These are phyloP conservation scores for Prosopocoilus inquinatus DNA, from an alignment of 2,888 invertebrate genomes.

Conservation along the genomic window DNA sequence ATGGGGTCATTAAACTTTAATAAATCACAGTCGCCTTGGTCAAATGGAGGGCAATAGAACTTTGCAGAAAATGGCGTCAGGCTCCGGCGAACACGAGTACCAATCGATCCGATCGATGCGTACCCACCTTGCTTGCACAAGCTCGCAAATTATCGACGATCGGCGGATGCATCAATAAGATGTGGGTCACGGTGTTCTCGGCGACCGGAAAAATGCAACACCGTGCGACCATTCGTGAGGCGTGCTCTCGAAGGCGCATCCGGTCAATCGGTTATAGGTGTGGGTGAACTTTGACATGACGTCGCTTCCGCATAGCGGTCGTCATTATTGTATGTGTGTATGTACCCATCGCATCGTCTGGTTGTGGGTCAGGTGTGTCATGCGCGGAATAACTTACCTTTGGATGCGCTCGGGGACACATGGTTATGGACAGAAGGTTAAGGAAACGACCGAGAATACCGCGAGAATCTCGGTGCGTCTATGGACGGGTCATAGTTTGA, in stretches of 20 bases:
- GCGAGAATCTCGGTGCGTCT: too few species aligned
- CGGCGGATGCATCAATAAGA: not conserved
- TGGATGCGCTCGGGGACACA: not conserved
- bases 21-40: slow-evolving; percentile 13
- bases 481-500: too few species aligned
- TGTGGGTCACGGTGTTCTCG: slow-evolving; percentile 14
- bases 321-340: slow-evolving; percentile 14
- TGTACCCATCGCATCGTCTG: slow-evolving; percentile 9
- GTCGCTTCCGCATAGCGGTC: slow-evolving; percentile 45
- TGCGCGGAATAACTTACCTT: slow-evolving; percentile 1
- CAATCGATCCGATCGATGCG: not conserved
- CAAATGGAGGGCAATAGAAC: slow-evolving; percentile 13
- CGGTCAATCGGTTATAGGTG: slow-evolving; percentile 45
- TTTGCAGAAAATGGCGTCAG: slow-evolving; percentile 16
- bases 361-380: slow-evolving; percentile 20
- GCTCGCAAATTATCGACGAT: too few species aligned
- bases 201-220: slow-evolving; percentile 19
- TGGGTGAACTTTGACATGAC: slow-evolving; percentile 43
- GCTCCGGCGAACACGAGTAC: slow-evolving; percentile 15
- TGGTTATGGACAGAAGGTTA: not conserved
- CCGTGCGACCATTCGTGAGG: slow-evolving; percentile 12
- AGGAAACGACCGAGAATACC: not conserved
- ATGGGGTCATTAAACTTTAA: slow-evolving; percentile 12
- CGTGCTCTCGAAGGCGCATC: slow-evolving; percentile 29
- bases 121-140: too few species aligned